phyloP scores from a whole-genome alignment of 2,888 invertebrate genomes.

The Pseudococcus longispinus region DNA sequence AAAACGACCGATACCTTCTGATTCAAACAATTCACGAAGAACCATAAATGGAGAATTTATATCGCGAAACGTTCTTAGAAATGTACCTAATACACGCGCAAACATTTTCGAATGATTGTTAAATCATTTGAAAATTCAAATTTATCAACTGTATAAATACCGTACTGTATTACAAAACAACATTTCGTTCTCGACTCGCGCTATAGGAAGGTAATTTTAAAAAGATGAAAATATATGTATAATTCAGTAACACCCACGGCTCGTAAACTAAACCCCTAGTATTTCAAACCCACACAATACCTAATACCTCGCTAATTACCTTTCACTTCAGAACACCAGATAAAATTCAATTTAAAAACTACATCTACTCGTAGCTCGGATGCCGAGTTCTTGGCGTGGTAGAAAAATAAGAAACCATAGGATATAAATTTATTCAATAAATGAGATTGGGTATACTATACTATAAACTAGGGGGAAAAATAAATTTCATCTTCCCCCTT shows the following conservation, averaged over 20 bases:
- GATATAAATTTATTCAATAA: conserved; percentile 16
- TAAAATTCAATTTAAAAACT: conserved; percentile 17
- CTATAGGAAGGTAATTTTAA: background rate
- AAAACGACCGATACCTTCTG: no score
- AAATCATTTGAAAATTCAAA: background rate
- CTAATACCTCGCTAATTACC: conserved; percentile 12
- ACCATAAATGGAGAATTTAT: no score
- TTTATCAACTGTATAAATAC: no score
- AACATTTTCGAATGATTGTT: background rate
- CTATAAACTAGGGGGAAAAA: background rate
- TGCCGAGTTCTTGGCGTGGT: background rate
- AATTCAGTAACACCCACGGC: background rate
- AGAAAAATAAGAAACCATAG: background rate
- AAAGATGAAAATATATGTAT: background rate
- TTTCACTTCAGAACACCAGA: background rate
- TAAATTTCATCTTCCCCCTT: conserved; percentile 4
- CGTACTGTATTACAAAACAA: no score
- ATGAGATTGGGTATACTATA: background rate
- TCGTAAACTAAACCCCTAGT: background rate
- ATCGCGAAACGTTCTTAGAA: no score
- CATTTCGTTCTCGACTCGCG: no score
- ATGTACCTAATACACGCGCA: no score
- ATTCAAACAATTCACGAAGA: no score
- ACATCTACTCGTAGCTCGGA: background rate
- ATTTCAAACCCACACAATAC: background rate